Base-by-base conservation (phyloP, 1,140 invertebrate genomes). In the Gryon sp. region DNA sequence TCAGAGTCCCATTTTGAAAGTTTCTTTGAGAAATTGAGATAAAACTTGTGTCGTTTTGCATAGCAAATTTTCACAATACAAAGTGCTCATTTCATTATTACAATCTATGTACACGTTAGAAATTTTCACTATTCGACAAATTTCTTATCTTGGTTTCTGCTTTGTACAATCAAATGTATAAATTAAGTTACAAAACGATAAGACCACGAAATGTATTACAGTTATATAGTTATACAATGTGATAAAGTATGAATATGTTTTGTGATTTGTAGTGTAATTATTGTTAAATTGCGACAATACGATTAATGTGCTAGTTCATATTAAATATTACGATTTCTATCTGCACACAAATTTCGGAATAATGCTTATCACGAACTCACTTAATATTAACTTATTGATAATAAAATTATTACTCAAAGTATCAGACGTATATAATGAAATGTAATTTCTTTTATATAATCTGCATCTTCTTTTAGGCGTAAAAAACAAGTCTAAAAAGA, bases 21-120 rank as follows among this genome's bases (percentile, higher is more conserved):
- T 72, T 72, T 72, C 57, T 72, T 62, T 11, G 41, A 72, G 68
- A 63, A 72, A 55, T 72, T 72, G 68, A 72, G 68, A 63, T 72
- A 72, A 63, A 72, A 72, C 68, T 72, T 72, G 57, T 45, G 41
- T n/a, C 57, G 19, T 48, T 72, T 63, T 57, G 57, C 36, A 73
- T 46, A 57, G 59, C 69, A 55, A 50, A n/a, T 72, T 72, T 63
- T 60, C 48, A 41, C 32, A 63, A 55, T 24, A 40, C 48, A 62
- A 28, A 12, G 6, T 36, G 20, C 68, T 72, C 62, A 62, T 62
- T 72, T 62, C 55, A 62, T 72, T 72, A 72, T 62, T 72, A 52
- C 45, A 12, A 20, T 36, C n/a, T n/a, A n/a, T n/a, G 14, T 72
- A 52, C 53, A 53, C 18, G 34, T 62, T 60, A 52, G 66, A 70